phyloP scores from a whole-genome alignment of 2,797 vertebrate genomes.

The Adelosebastes latens region DNA sequence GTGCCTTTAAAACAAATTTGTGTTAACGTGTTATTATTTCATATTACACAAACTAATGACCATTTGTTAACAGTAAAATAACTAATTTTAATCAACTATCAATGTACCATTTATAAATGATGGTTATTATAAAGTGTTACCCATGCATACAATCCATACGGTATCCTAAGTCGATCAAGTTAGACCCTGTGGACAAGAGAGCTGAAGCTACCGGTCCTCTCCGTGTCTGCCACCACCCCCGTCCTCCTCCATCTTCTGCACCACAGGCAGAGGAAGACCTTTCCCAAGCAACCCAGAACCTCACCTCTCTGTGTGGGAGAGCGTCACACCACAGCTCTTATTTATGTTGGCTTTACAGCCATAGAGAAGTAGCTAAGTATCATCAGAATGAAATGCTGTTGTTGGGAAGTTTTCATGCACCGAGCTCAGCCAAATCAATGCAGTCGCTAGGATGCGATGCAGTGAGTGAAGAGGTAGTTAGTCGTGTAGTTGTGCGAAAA shows the following conservation, averaged over 20 bases:
- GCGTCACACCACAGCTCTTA: background rate
- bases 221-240: slow-evolving; percentile 7
- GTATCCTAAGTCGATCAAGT: background rate
- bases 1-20: too few species aligned
- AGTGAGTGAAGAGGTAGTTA: slow-evolving; percentile 5
- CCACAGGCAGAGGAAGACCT: slow-evolving; percentile 44
- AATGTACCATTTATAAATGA: too few species aligned
- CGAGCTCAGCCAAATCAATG: slow-evolving; percentile 8
- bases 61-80: too few species aligned
- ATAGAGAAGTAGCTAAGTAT: background rate
- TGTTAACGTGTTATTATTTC: rapidly evolving
- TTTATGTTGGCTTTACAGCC: slow-evolving; percentile 10
- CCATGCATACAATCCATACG: background rate
- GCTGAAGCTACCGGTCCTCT: background rate
- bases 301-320: slow-evolving; percentile 19
- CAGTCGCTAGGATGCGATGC: background rate
- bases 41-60: too few species aligned
- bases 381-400: slow-evolving; percentile 13
- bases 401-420: background rate
- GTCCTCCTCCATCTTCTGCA: slow-evolving; percentile 6
- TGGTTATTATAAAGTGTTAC: background rate
- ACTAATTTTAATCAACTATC: rapidly evolving
- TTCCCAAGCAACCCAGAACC: slow-evolving; percentile 7
- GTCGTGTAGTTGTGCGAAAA: slow-evolving; percentile 20
- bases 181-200: slow-evolving; percentile 4